Conservation (phyloP, 2,113 vertebrate species). For the Aleadryas rufinucha region DNA sequence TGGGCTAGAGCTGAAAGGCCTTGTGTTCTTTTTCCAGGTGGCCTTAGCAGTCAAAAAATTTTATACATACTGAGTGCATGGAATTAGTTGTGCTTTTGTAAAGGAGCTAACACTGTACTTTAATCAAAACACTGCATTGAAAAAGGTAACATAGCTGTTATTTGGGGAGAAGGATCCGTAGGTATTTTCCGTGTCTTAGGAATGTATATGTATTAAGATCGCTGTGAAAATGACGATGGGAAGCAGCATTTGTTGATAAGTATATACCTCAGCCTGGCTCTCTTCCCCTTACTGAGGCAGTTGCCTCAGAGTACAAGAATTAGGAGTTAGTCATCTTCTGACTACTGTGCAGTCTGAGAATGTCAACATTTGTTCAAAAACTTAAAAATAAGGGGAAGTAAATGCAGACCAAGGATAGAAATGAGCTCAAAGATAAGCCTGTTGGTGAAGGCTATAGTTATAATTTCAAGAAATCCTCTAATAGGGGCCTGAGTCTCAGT, state of each 20-base stretch:
- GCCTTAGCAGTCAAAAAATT: background rate
- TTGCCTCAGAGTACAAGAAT: background rate
- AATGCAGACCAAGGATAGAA: background rate
- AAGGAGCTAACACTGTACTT: background rate
- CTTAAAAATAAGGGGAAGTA: background rate
- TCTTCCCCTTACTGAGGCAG: background rate
- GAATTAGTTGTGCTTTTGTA: background rate
- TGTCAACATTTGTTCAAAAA: background rate
- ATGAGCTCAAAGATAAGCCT: background rate
- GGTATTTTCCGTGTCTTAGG: background rate
- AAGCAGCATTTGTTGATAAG: background rate
- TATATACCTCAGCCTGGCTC: background rate
- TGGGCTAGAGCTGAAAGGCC: background rate
- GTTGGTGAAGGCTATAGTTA: background rate
- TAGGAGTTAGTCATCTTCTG: background rate
- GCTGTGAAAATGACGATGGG: background rate
- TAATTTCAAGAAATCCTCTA: background rate
- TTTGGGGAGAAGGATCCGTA: rapidly evolving
- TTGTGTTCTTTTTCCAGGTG: background rate
- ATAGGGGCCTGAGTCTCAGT: background rate
- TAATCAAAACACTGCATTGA: background rate
- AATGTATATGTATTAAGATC: background rate
- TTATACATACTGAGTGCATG: background rate
- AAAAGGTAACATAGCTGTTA: background rate
- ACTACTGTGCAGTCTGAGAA: background rate